Base-by-base conservation (phyloP, 2,888 invertebrate species). In the Furcula furcula region DNA sequence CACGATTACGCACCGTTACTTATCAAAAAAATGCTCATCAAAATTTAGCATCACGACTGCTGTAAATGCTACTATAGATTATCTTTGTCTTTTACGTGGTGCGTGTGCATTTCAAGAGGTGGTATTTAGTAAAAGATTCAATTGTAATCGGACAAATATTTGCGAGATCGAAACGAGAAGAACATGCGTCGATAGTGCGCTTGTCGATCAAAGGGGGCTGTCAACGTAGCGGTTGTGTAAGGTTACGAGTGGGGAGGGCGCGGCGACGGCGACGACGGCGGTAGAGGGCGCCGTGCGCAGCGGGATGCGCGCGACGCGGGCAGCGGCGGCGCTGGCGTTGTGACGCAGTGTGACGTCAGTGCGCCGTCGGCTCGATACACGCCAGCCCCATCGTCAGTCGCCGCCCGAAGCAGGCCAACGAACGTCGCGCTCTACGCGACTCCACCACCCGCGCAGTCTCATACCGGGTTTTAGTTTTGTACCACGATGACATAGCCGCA, bases 271-370 rank as follows among this genome's bases (percentile, higher is more conserved):
- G 65, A 46, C 54, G 65, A 46, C 55, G 66, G 63, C 63, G 66
- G 85, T 58, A 65, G 66, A 62, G 62, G 70, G 63, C 63, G 71
- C 54, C 77, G 63, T 63, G 72, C 60, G 69, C 69, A 63, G 58
- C 60, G 64, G 55, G 70, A 39, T 77, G 79, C 78, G 82, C 76
- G 83, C 77, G 75, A 53, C 72, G 73, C 53, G 62, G 68, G 68
- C 66, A 59, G 75, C 72, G 80, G 83, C 84, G 81, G 83, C 84
- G 86, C 81, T 81, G 81, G 79, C 84, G 82, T 83, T 82, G 90
- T 88, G 90, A 91, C 90, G 91, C 91, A 91, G 92, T 91, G 91
- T 92, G 91, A 92, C 91, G 91, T 91, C 91, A 92, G 91, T 90
- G 91, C 86, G 90, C 91, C 89, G 91, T 90, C 91, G 91, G 90